Evolutionary conservation across 2,113 vertebrate genomes (phyloP), one percentile per base, ranked within the genome.

Genomic region (Barbus barbus): DNA sequence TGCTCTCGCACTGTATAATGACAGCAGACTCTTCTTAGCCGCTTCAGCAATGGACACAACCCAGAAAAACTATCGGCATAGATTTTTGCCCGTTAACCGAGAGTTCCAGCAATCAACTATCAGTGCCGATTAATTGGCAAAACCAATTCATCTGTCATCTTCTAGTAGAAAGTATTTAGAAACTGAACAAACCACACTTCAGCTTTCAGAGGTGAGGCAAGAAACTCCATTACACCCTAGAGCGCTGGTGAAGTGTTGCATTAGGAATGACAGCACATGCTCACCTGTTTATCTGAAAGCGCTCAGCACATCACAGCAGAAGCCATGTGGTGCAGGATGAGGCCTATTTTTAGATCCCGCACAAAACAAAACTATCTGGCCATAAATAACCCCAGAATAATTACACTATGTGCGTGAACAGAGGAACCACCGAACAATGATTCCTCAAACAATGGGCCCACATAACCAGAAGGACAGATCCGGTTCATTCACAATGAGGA

Each of bases 361-460:
- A 38, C 76, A 72, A 81, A 77, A 81, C 86, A 81, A 87, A 87
- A 78, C 86, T 63, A 87, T 84, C 82, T 81, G 22, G 48, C 36
- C 73, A 83, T 83, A 58, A 81, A 81, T 81, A 83, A 58, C 48
- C 69, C 61, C 79, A 65, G 65, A 82, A 73, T 73, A 44, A 84
- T 61, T 48, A 71, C 60, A 48, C 67, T 51, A 58, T 24, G 73
- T 78, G 65, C 20, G 31, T 38, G 63, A 20, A 46, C 56, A 84
- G 53, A 85, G 84, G 81, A 87, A 83, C 69, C 28, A 20, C 8
- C 5, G 6, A 87, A 87, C 86, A 87, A 87, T 85, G 81, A 83
- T 85, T 24, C 74, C 44, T 67, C 65, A 74, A 76, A 87, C 78
- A 84, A 84, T 84, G 79, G 72, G 41, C 28, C 38, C 28, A 51